Evolutionary conservation across 2,888 invertebrate species (phyloP).

Genomic region (Heliconius ethilla): DNA sequence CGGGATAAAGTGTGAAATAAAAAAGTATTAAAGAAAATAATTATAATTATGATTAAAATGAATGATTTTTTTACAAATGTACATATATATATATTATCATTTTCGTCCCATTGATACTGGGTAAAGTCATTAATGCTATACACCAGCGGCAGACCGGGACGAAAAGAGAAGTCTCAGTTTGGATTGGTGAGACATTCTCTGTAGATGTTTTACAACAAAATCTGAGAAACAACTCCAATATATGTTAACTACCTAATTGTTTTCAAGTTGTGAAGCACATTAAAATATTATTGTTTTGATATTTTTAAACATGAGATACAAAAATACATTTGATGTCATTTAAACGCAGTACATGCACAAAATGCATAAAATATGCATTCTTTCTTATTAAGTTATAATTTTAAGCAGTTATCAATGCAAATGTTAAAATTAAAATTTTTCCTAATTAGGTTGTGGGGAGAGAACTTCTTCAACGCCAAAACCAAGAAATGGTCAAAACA

Average conservation of each 20-base stretch:
- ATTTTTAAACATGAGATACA: too few relatives aligned
- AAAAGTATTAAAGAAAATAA: not conserved
- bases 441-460: constrained; percentile 91
- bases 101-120: constrained; percentile 76
- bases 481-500: constrained; percentile 99
- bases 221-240: constrained; percentile 58
- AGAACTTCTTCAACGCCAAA: constrained; percentile 98
- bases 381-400: too few relatives aligned
- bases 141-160: constrained; percentile 78
- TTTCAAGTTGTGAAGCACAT: too few relatives aligned
- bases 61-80: not conserved
- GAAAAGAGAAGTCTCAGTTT: constrained; percentile 59
- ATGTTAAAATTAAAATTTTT: not conserved
- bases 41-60: too few relatives aligned
- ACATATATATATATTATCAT: not conserved
- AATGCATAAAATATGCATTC: too few relatives aligned
- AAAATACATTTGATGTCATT: too few relatives aligned
- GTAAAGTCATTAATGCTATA: constrained; percentile 65
- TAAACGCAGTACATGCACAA: too few relatives aligned
- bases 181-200: constrained; percentile 55
- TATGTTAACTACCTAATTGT: too few relatives aligned
- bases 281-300: too few relatives aligned
- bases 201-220: constrained; percentile 56
- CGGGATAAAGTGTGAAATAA: too few relatives aligned
- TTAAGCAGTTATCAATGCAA: too few relatives aligned